These are phyloP conservation scores for Torymus texanus DNA, from an alignment of 2,888 invertebrate genomes.

Conservation along the genomic window DNA sequence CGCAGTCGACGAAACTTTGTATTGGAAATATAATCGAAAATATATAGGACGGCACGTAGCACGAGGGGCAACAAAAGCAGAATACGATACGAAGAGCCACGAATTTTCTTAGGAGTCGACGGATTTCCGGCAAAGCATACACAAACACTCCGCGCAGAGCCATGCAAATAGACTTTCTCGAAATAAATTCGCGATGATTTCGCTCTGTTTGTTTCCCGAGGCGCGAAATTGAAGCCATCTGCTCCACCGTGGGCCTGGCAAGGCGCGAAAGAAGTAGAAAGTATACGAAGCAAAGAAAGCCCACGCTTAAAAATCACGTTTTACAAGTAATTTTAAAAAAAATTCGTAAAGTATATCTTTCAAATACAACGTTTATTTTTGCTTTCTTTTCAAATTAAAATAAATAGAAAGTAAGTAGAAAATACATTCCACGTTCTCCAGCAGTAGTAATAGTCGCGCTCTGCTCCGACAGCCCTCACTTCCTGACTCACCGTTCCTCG, in stretches of 20 bases:
- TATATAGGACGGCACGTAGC: not conserved
- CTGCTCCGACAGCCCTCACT: not conserved
- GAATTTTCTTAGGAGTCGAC: not conserved
- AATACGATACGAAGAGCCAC: not conserved
- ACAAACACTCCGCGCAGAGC: not conserved
- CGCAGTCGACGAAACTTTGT: not conserved
- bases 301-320: too few relatives aligned
- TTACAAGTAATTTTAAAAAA: not conserved
- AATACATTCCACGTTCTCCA: not conserved
- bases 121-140: slow-evolving; percentile 25
- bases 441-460: slow-evolving; percentile 40
- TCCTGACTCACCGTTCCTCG: too few relatives aligned
- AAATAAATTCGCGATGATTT: slow-evolving; percentile 41
- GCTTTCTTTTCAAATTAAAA: too few relatives aligned
- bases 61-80: not conserved
- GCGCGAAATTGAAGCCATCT: slow-evolving; percentile 36
- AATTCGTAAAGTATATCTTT: not conserved
- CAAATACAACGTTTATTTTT: too few relatives aligned
- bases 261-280: not conserved
- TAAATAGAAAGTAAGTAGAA: not conserved
- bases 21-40: not conserved
- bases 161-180: slow-evolving; percentile 38
- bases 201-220: slow-evolving; percentile 42
- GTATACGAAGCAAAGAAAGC: not conserved
- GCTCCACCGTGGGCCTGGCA: not conserved